Evolutionary conservation across 2,888 invertebrate genomes (phyloP), one percentile per base, ranked within the genome.

Genomic region (Heliconius ethilla): DNA sequence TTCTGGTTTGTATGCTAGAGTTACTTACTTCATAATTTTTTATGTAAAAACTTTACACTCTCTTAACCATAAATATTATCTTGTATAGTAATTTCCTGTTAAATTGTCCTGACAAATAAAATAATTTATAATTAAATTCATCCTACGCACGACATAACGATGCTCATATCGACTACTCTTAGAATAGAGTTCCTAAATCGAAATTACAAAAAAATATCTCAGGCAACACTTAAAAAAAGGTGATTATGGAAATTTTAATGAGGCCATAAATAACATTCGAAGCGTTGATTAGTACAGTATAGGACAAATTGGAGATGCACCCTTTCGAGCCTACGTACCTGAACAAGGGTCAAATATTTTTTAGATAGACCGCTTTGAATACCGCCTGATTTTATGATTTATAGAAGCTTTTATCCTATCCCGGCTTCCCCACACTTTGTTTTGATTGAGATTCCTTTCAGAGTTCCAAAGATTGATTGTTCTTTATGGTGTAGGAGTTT

Each of bases 331-430:
- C 82, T 83, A 92, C 91, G 91, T 91, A 83, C 84, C 83, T 86
- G 87, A 84, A 85, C 86, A 83, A 87, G 92, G 92, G 91, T 92
- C 91, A 91, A 89, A 85, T 80, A 82, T 88, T 91, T 93, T 93
- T 92, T 91, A 87, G 86, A 84, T 91, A 90, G 90, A 93, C 90
- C 91, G 87, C 87, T 88, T 89, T 92, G 90, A 94, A 93, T 92
- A 88, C 91, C 86, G 87, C 92, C 88, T 94, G 94, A 94, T 94
- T 94, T 94, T 94, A 94, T 94, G 93, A 94, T 94, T 93, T 94
- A 94, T 94, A 91, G 88, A 87, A 84, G 89, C 91, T 90, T 93
- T 93, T 93, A 94, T 93, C 88, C 90, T 87, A 88, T 87, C 88
- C 85, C 88, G 88, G 89, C 90, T 91, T 89, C 92, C 89, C 86